Evolutionary conservation across 1,140 invertebrate species (phyloP).

Genomic region (Panonychus citri): DNA sequence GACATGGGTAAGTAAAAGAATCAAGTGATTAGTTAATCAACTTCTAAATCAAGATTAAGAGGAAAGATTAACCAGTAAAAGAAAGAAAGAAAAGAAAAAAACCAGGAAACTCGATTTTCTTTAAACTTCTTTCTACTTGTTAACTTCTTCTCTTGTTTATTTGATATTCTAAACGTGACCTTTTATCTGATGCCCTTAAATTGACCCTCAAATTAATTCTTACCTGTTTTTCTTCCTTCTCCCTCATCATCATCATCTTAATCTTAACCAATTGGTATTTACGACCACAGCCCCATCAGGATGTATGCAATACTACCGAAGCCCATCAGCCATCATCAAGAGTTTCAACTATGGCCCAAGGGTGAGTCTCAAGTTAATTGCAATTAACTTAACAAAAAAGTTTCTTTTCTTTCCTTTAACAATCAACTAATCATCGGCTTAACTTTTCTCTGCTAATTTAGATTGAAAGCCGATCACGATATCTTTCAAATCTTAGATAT

Average conservation of each 20-base stretch:
- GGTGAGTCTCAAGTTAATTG: background rate
- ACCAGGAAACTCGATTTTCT: too few species aligned
- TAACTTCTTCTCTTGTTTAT: too few species aligned
- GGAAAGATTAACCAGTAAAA: too few species aligned
- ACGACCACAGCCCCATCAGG: conserved; percentile 14
- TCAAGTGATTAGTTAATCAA: background rate
- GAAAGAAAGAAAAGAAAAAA: too few species aligned
- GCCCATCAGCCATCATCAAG: conserved; percentile 15
- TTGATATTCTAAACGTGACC: too few species aligned
- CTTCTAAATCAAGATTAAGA: too few species aligned
- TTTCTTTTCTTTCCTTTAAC: background rate
- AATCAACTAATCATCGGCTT: background rate
- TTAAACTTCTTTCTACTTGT: too few species aligned
- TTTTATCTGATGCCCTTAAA: too few species aligned
- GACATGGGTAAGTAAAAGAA: conserved; percentile 17
- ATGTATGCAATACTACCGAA: conserved; percentile 16
- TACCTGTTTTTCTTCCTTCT: background rate
- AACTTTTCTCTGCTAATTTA: background rate
- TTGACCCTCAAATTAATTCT: too few species aligned
- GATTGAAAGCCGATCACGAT: conserved; percentile 31
- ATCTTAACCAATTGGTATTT: background rate
- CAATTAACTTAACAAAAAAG: background rate
- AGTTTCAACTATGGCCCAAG: conserved; percentile 38
- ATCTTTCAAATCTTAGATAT: conserved; percentile 68
- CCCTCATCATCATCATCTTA: background rate